phyloP scores from a whole-genome alignment of 1,140 invertebrate species.

The Palaemon carinicauda region DNA sequence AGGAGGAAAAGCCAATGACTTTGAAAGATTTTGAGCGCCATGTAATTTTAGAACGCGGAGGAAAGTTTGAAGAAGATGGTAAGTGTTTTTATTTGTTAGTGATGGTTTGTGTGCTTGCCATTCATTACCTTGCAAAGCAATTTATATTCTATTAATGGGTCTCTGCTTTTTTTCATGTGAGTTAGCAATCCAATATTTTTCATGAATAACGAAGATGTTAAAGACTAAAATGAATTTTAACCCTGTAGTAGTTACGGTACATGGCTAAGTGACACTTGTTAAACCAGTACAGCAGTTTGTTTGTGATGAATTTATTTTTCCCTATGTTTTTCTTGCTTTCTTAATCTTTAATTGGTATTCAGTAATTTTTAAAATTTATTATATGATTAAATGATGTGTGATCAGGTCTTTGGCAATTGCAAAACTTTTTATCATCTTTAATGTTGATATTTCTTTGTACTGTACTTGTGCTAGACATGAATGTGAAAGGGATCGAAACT shows the following conservation, averaged over 20 bases:
- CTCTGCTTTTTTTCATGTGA: not conserved
- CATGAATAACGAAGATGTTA: not conserved
- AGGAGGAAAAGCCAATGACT: constrained; percentile 71
- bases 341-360: too few species aligned
- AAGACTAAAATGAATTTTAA: not conserved
- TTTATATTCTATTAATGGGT: not conserved
- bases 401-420: too few species aligned
- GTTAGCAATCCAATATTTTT: not conserved
- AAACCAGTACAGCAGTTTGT: too few species aligned
- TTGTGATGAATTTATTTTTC: too few species aligned
- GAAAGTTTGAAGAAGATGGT: constrained; percentile 70
- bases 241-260: too few species aligned
- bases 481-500: not conserved
- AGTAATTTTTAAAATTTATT: too few species aligned
- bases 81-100: constrained; percentile 68
- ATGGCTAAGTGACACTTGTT: too few species aligned
- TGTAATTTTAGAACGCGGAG: constrained; percentile 76
- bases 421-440: too few species aligned
- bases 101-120: constrained; percentile 62
- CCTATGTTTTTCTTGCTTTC: too few species aligned
- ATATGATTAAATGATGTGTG: too few species aligned
- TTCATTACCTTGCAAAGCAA: not conserved
- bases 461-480: not conserved
- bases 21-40: constrained; percentile 84
- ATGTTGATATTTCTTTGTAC: not conserved